Evolutionary conservation across 2,113 vertebrate genomes (phyloP).

Genomic region (Onychostruthus taczanowskii): DNA sequence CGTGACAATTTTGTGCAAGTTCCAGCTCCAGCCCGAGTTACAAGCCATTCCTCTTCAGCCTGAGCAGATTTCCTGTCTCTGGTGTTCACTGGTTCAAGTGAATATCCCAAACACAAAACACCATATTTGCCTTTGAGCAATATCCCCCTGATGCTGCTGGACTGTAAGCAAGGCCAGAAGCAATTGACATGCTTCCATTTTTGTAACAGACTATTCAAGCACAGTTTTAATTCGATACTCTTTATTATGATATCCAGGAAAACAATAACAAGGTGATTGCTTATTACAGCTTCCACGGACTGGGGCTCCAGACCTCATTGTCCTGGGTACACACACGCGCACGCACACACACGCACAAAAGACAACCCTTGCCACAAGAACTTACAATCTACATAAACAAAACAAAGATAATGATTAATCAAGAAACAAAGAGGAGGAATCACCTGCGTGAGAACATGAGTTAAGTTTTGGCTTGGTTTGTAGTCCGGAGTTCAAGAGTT

Average conservation of each 20-base stretch:
- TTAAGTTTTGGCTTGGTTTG: slow-evolving; percentile 3
- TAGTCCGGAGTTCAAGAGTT: neutral
- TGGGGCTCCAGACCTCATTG: neutral
- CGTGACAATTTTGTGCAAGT: neutral
- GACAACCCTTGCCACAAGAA: slow-evolving; percentile 47
- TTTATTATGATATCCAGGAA: slow-evolving; percentile 62
- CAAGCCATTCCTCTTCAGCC: neutral
- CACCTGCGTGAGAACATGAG: neutral
- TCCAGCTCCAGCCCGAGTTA: neutral
- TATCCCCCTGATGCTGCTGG: neutral
- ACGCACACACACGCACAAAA: neutral
- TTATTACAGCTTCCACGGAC: slow-evolving; percentile 53
- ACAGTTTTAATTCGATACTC: slow-evolving; percentile 18
- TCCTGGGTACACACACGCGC: neutral
- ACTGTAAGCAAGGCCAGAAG: neutral
- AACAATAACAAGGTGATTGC: slow-evolving; percentile 49
- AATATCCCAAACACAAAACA: neutral
- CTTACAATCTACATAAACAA: slow-evolving; percentile 39
- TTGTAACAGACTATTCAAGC: slow-evolving; percentile 46
- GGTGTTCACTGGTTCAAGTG: neutral
- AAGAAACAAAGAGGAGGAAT: slow-evolving; percentile 31
- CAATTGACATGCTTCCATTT: neutral
- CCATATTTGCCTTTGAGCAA: neutral
- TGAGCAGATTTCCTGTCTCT: neutral
- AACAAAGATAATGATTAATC: slow-evolving; percentile 25